Base-by-base conservation (phyloP, 2,113 vertebrate genomes). In the Scopus umbretta region DNA sequence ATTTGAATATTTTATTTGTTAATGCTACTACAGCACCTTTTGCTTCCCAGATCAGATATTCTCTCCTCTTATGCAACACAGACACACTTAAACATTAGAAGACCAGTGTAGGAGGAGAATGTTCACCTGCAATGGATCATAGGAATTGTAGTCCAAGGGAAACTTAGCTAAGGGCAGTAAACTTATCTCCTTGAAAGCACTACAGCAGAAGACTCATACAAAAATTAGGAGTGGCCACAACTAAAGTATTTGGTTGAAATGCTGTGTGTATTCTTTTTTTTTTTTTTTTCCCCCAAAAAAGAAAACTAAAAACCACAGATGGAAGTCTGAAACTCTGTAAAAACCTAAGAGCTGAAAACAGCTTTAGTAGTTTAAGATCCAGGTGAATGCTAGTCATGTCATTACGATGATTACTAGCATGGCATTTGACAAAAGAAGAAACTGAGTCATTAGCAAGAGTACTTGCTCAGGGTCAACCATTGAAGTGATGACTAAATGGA, bases 1-100 rank as follows among this genome's bases (percentile, higher is more conserved):
- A 89, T 96, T 79, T 92, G 80, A 87, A 87, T 95, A 79, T 87
- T 94, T 91, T 91, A 91, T 89, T 91, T 91, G 38, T 40, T 95
- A 93, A 92, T 87, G 58, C 49, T 95, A 89, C 87, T 92, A 95
- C n/a, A 58, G 49, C 49, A 40, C 40, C 53, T 94, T 90, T 42
- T 59, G 47, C 47, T 95, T 92, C 71, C 83, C 38, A 71, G 55
- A 22, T 91, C 89, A 63, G 42, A 43, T 53, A 1, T 81, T 84
- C 27, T 78, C 63, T 84, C 34, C n/a, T 80, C 29, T 58, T 26
- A 47, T 7, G 18, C 58, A 94, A 56, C 36, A 47, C 27, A 73
- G 32, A 15, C 22, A 62, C 32, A 65, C 26, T 59, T 63, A 80
- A 62, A 72, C 34, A 32, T 73, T 23, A 67, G 45, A 91, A 36